Evolutionary conservation across 1,140 invertebrate species (phyloP), one percentile per base, ranked within the genome.

Genomic region (Anthonomus grandis): DNA sequence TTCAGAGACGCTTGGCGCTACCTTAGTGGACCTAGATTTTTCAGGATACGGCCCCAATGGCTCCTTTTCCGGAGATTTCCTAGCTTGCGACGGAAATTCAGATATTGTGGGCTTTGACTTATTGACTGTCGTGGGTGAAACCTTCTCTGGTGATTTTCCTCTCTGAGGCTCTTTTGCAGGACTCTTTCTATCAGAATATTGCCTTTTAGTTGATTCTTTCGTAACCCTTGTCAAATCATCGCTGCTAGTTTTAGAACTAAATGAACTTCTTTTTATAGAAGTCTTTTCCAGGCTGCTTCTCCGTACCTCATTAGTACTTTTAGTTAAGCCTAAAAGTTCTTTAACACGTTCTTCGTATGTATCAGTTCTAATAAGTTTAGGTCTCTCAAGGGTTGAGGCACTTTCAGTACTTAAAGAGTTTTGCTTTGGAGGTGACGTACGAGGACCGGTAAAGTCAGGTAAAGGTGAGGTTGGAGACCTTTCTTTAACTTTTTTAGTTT

Each of bases 271-370:
- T 24, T 64, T 64, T 22, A 44, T 23, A 15, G 42, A 45, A 21
- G 48, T 52, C 47, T 56, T 60, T 12, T 66, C 63, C 24, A 62
- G 53, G 23, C 60, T 65, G 22, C 48, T 50, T 38, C 57, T 57
- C 48, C 64, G 63, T 34, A 34, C 64, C 56, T 62, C 58, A n/a
- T 54, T 65, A 18, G 61, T 71, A 41, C 75, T 70, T 23, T 72
- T 73, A 36, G 74, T 75, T 71, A 84, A 82, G 4, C 83, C 83
- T 27, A 85, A 67, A 55, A 85, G 83, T 63, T 84, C 79, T 22
- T 79, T 73, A 62, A 83, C 84, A n/a, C 83, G 74, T 70, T 85
- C 83, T 72, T 85, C 83, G 49, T 84, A 85, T n/a, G 83, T 85
- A 69, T 85, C 83, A 31, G 81, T 79, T 63, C 83, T n/a, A 17